These are phyloP conservation scores for Drosophila azteca DNA, from an alignment of 1,140 invertebrate species.

Conservation along the genomic window DNA sequence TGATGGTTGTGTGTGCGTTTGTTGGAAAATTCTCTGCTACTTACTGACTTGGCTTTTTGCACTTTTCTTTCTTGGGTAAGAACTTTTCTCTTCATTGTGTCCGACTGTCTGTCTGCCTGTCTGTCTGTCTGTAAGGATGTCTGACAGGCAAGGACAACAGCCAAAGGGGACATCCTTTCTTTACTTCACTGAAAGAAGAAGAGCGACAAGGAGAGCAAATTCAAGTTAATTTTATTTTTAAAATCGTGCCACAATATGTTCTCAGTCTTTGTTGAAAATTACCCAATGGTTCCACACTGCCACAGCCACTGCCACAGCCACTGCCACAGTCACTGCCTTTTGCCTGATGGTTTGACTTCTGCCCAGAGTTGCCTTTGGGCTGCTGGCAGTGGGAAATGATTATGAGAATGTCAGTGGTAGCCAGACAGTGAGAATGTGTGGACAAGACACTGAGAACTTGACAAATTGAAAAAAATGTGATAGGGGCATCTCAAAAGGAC, in stretches of 20 bases:
- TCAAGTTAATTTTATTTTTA: conserved; percentile 74
- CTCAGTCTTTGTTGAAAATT: conserved; percentile 37
- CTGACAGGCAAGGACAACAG: conserved; percentile 48
- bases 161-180: conserved; percentile 44
- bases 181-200: neutral
- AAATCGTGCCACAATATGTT: conserved; percentile 71
- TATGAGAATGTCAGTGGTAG: conserved; percentile 19
- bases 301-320: no score
- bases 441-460: conserved; percentile 51
- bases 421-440: conserved; percentile 32
- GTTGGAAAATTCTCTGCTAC: conserved; percentile 55
- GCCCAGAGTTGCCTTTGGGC: neutral
- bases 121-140: conserved; percentile 21
- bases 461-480: conserved; percentile 57
- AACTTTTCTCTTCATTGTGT: conserved; percentile 53
- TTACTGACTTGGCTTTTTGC: conserved; percentile 48
- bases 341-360: conserved; percentile 32
- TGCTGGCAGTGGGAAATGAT: conserved; percentile 12
- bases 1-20: conserved; percentile 33
- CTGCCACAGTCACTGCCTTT: neutral
- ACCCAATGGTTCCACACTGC: conserved; percentile 2
- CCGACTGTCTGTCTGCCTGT: conserved; percentile 5
- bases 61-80: conserved; percentile 30
- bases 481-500: conserved; percentile 19
- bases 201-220: conserved; percentile 21